These are phyloP conservation scores for Stenchaetothrips biformis DNA, from an alignment of 2,888 invertebrate genomes.

Conservation along the genomic window DNA sequence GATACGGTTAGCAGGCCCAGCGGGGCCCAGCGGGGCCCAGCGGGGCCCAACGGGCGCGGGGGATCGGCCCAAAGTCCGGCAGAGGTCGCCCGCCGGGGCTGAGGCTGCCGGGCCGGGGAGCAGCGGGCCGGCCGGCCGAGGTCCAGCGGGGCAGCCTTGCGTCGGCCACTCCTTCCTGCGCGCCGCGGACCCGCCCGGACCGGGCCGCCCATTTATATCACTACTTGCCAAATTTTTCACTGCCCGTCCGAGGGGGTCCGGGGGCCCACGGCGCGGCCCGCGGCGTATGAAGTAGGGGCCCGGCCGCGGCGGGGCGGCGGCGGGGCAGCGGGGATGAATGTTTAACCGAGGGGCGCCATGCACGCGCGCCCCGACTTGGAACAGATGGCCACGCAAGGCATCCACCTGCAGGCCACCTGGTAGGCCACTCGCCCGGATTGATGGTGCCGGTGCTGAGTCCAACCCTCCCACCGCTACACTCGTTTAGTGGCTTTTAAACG, in stretches of 20 bases:
- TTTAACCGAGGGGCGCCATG: not conserved
- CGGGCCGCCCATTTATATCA: slow-evolving; percentile 14
- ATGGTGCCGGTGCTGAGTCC: not conserved
- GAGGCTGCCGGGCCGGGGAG: too few species aligned
- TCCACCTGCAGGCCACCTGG: not conserved
- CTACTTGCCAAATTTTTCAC: slow-evolving; percentile 11
- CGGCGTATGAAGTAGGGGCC: too few species aligned
- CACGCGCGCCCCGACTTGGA: not conserved
- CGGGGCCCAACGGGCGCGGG: slow-evolving; percentile 39
- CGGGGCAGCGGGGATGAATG: too few species aligned
- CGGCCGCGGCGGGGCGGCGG: too few species aligned
- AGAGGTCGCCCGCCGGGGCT: too few species aligned
- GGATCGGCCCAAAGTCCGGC: not conserved
- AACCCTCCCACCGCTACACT: not conserved
- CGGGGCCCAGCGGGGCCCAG: slow-evolving; percentile 38
- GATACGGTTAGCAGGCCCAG: slow-evolving; percentile 36
- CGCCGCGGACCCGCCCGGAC: slow-evolving; percentile 8
- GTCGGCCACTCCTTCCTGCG: slow-evolving; percentile 25
- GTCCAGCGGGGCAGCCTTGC: too few species aligned
- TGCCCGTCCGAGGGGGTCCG: too few species aligned
- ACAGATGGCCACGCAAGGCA: not conserved
- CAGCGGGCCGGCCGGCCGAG: too few species aligned
- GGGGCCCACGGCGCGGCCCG: too few species aligned
- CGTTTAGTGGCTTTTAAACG: not conserved
- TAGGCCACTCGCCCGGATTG: not conserved